Percentiles rank a stretch among this genome's conserved stretches.
These are phyloP conservation scores for Onychostruthus taczanowskii DNA, from an alignment of 2,113 vertebrate species.

Conservation along the genomic window DNA sequence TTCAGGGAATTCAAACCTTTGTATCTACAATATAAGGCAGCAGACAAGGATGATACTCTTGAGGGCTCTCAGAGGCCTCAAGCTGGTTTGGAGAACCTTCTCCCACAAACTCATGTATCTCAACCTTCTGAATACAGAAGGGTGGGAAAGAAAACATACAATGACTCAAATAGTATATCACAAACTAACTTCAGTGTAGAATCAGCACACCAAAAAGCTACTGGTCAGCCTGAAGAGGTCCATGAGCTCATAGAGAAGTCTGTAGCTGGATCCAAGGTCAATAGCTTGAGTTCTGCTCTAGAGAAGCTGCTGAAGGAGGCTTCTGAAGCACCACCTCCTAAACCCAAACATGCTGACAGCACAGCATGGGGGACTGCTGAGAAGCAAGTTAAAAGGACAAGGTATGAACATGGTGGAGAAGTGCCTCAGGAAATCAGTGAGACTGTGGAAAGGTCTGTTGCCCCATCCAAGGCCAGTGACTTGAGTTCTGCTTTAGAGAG, in stretches of 20 bases:
- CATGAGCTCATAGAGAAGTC: constrained; percentile 24
- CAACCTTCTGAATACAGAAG: background rate
- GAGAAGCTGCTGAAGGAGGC: constrained; percentile 2
- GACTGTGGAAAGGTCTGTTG: background rate
- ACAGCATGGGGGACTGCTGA: background rate
- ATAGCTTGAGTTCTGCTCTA: background rate
- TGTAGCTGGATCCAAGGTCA: background rate
- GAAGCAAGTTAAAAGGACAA: background rate
- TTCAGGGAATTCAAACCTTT: background rate
- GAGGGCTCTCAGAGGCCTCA: background rate
- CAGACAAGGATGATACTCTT: background rate
- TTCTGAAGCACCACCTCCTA: background rate
- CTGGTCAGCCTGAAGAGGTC: constrained; percentile 18
- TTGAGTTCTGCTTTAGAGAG: background rate
- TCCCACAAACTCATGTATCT: background rate
- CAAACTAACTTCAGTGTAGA: background rate
- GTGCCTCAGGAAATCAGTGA: background rate
- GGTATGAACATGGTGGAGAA: background rate
- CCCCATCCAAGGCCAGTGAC: background rate
- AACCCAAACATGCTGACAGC: background rate
- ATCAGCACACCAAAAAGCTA: background rate
- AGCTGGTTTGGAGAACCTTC: background rate
- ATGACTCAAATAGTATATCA: background rate
- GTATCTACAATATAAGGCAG: background rate
- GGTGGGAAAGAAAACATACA: background rate